A percentile compares a stretch with the other conserved stretches of the same genome.
phyloP scores from a whole-genome alignment of 2,113 vertebrate species.

The Corythaixoides concolor region DNA sequence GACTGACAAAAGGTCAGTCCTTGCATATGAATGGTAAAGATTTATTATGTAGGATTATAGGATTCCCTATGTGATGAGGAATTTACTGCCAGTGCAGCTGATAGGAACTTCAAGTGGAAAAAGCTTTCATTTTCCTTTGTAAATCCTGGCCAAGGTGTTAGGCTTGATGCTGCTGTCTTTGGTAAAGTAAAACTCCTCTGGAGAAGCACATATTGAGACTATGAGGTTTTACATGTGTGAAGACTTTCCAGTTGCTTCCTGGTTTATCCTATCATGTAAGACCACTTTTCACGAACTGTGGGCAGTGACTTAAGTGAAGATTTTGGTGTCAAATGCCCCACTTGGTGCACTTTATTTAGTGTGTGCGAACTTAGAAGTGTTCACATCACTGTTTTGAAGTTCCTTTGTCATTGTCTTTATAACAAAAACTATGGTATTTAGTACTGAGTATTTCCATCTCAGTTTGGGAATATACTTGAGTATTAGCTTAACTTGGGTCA shows the following conservation, averaged over 20 bases:
- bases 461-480: neutral
- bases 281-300: neutral
- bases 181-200: neutral
- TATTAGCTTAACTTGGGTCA: neutral
- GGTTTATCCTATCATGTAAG: neutral
- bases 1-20: neutral
- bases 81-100: neutral
- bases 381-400: neutral
- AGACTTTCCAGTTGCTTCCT: neutral
- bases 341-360: neutral
- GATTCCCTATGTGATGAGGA: neutral
- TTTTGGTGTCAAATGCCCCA: neutral
- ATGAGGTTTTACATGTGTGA: neutral
- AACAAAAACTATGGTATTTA: neutral
- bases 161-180: neutral
- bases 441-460: neutral
- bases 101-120: neutral
- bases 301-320: neutral
- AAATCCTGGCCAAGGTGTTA: neutral
- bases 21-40: neutral
- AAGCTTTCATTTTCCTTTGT: neutral
- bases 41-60: slow-evolving; percentile 3
- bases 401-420: neutral
- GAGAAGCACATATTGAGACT: neutral
- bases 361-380: neutral